Evolutionary conservation across 2,888 invertebrate genomes (phyloP).

Genomic region (Nematopogon swammerdamellus): DNA sequence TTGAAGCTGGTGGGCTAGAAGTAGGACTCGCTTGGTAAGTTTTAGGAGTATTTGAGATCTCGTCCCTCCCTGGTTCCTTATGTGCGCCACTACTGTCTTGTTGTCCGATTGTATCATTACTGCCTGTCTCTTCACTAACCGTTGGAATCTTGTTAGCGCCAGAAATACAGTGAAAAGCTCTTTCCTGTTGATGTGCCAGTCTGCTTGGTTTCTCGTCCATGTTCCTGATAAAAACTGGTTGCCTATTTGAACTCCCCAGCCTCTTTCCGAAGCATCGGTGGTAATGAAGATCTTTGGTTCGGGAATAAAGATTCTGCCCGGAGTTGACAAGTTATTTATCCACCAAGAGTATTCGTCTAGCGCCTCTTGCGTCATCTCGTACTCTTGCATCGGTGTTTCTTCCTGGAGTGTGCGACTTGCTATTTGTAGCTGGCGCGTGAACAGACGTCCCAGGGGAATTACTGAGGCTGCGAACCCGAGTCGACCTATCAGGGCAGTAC

Average conservation of each 20-base stretch:
- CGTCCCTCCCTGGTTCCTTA: constrained; percentile 13
- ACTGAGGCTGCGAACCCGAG: too few species aligned
- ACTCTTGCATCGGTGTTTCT: not conserved
- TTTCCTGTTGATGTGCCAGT: constrained; percentile 16
- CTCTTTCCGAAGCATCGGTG: constrained; percentile 2
- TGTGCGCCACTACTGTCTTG: constrained; percentile 12
- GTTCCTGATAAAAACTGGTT: not conserved
- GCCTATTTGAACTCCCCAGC: constrained; percentile 4
- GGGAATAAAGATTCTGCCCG: too few species aligned
- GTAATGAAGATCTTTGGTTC: not conserved
- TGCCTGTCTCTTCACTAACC: not conserved
- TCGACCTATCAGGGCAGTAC: too few species aligned
- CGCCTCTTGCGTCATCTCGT: not conserved
- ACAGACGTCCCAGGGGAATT: too few species aligned
- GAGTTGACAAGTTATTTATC: not conserved
- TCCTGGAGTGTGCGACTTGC: too few species aligned
- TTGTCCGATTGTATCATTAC: constrained; percentile 15
- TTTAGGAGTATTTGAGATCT: constrained; percentile 2
- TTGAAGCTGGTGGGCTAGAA: not conserved
- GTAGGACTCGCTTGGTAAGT: not conserved
- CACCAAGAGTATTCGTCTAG: not conserved
- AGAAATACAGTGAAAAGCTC: constrained; percentile 12
- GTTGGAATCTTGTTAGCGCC: not conserved
- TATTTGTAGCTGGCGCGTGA: too few species aligned
- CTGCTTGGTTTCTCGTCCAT: constrained; percentile 10